These are phyloP conservation scores for Falcunculus frontatus DNA, from an alignment of 2,113 vertebrate species.

Conservation along the genomic window DNA sequence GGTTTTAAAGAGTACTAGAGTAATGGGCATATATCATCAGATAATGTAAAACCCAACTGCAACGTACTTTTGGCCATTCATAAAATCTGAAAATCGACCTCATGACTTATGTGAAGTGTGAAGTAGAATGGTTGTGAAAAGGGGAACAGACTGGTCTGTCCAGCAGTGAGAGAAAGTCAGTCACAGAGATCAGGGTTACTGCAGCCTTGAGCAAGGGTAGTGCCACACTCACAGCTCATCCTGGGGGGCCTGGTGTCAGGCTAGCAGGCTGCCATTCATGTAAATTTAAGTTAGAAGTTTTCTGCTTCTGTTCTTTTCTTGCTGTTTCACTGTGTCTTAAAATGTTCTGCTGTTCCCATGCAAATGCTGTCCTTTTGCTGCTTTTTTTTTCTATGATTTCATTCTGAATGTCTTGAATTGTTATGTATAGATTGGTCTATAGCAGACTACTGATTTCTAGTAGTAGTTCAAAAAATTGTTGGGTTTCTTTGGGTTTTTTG, in stretches of 20 bases:
- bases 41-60: not conserved
- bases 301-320: not conserved
- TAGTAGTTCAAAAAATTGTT: not conserved
- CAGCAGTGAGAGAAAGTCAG: not conserved
- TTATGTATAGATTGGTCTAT: not conserved
- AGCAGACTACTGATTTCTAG: not conserved
- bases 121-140: not conserved
- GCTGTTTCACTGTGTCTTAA: not conserved
- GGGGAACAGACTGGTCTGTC: not conserved
- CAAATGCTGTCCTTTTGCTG: not conserved
- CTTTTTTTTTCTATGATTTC: not conserved
- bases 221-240: not conserved
- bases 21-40: not conserved
- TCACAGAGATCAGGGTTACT: not conserved
- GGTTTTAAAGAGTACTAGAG: not conserved
- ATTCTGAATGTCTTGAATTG: not conserved
- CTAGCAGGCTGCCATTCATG: not conserved
- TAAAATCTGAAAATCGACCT: not conserved
- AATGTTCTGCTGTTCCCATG: not conserved
- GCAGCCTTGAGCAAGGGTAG: accelerated
- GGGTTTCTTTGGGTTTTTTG: not conserved
- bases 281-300: not conserved
- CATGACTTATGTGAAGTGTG: not conserved
- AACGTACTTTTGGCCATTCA: not conserved
- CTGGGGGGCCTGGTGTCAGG: not conserved